These are phyloP conservation scores for Zaprionus bogoriensis DNA, from an alignment of 2,888 invertebrate species.

Conservation along the genomic window DNA sequence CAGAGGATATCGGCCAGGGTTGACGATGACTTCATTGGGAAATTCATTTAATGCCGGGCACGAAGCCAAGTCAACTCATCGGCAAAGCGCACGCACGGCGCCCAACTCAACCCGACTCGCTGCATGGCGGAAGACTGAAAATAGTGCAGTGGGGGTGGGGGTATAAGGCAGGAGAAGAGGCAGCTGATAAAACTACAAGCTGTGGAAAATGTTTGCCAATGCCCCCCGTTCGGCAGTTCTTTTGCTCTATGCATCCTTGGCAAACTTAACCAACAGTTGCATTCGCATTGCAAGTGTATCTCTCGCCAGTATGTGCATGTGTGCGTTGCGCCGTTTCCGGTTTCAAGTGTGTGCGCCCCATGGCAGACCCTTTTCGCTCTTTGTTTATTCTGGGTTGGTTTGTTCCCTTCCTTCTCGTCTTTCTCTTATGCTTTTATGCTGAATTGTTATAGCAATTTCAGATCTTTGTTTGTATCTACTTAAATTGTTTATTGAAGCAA, in stretches of 20 bases:
- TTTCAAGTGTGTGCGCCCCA: slow-evolving; percentile 15
- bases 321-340: slow-evolving; percentile 1
- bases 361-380: slow-evolving; percentile 1
- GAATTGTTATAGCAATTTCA: slow-evolving; percentile 29
- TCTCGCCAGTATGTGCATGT: neutral
- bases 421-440: slow-evolving; percentile 14
- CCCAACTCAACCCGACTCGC: too few relatives aligned
- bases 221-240: slow-evolving; percentile 22
- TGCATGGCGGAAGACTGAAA: neutral
- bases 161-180: neutral
- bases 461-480: slow-evolving; percentile 26
- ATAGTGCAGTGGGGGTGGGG: neutral
- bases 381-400: slow-evolving; percentile 7
- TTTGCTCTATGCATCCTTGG: slow-evolving; percentile 18
- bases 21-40: slow-evolving; percentile 41
- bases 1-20: slow-evolving; percentile 32
- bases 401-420: too few relatives aligned
- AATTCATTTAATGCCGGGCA: slow-evolving; percentile 52
- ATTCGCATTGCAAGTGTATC: slow-evolving; percentile 14
- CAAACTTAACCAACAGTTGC: slow-evolving; percentile 29
- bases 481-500: slow-evolving; percentile 29
- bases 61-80: slow-evolving; percentile 33
- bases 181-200: slow-evolving; percentile 17
- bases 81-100: slow-evolving; percentile 33
- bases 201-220: slow-evolving; percentile 18